phyloP scores from a whole-genome alignment of 2,888 invertebrate species.

The Iselma pallidipennis region DNA sequence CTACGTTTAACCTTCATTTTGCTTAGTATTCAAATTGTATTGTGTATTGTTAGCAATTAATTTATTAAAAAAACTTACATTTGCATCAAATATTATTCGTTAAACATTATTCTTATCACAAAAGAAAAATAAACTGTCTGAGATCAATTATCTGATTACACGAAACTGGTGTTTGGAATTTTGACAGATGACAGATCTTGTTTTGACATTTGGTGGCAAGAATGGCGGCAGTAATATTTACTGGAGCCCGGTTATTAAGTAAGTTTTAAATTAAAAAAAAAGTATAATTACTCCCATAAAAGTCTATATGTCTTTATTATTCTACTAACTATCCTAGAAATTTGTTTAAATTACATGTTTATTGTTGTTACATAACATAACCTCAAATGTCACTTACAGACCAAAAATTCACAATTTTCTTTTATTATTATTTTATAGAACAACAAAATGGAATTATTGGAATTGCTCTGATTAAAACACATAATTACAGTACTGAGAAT shows the following conservation, averaged over 20 bases:
- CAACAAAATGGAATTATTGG: constrained; percentile 47
- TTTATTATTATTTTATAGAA: constrained; percentile 37
- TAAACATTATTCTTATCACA: too few species aligned
- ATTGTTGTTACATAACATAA: constrained; percentile 36
- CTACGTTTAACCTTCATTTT: neutral
- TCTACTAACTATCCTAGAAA: neutral
- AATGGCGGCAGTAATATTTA: constrained; percentile 49
- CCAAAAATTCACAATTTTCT: neutral
- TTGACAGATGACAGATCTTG: neutral
- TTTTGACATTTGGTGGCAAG: constrained; percentile 10
- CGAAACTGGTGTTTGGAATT: too few species aligned
- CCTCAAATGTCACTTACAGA: constrained; percentile 9
- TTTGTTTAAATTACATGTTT: neutral
- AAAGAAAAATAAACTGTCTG: too few species aligned
- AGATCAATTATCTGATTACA: too few species aligned
- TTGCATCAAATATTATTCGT: too few species aligned
- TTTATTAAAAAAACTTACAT: too few species aligned
- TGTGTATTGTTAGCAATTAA: too few species aligned
- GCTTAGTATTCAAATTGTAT: too few species aligned
- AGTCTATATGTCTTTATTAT: neutral
- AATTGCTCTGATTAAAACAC: constrained; percentile 45
- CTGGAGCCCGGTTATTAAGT: constrained; percentile 47
- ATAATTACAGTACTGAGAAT: constrained; percentile 61
- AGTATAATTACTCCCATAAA: neutral
- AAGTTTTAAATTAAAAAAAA: constrained; percentile 28